Conservation (phyloP, 1,140 invertebrate species). For the Hyles euphorbiae region DNA sequence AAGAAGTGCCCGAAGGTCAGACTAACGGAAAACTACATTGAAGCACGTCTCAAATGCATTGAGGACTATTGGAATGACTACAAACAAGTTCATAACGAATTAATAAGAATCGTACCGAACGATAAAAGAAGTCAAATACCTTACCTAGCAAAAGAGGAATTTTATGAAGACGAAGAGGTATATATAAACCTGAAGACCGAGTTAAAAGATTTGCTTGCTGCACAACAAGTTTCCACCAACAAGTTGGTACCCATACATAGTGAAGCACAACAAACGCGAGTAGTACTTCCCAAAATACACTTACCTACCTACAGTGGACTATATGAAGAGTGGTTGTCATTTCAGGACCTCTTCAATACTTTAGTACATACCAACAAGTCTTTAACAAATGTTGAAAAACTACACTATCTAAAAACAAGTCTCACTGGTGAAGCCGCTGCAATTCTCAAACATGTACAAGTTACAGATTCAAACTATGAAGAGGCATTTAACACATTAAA, state of each 20-base stretch:
- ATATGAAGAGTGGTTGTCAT: conserved; percentile 25
- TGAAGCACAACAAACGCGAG: not conserved
- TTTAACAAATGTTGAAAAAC: too few species aligned
- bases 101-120: conserved; percentile 7
- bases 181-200: not conserved
- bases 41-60: conserved; percentile 9
- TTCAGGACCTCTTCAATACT: conserved; percentile 22
- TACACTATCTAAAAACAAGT: too few species aligned
- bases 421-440: conserved; percentile 22
- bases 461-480: conserved; percentile 25
- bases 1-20: conserved; percentile 15
- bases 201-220: not conserved
- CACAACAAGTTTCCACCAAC: not conserved
- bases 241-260: not conserved
- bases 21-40: conserved; percentile 13
- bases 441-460: conserved; percentile 20
- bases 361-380: conserved; percentile 19
- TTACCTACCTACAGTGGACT: conserved; percentile 20
- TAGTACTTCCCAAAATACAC: conserved; percentile 15
- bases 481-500: conserved; percentile 20
- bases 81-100: conserved; percentile 4
- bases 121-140: conserved; percentile 7
- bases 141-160: conserved; percentile 11
- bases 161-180: conserved; percentile 15
- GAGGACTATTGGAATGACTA: conserved; percentile 10